Conservation (phyloP, 2,797 vertebrate genomes). For the Schizothorax lantsangensis region DNA sequence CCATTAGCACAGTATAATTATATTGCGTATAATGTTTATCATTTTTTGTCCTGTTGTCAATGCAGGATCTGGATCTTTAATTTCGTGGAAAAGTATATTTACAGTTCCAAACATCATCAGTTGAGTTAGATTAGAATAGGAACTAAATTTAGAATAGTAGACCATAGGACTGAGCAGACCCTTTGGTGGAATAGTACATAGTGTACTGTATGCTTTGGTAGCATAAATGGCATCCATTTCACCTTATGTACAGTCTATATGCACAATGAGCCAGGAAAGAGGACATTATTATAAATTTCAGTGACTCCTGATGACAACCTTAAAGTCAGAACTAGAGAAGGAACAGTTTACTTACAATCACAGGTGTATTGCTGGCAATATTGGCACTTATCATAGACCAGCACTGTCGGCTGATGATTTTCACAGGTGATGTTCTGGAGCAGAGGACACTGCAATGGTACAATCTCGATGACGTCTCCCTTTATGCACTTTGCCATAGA, state of each 20-base stretch:
- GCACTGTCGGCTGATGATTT: constrained; percentile 81
- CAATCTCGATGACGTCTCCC: constrained; percentile 75
- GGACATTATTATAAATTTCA: background rate
- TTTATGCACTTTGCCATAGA: constrained; percentile 78
- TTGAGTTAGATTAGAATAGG: too few species aligned
- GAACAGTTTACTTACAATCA: constrained; percentile 83
- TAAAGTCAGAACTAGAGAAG: background rate
- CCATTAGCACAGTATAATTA: background rate
- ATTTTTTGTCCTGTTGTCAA: too few species aligned
- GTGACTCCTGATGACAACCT: background rate
- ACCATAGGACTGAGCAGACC: background rate
- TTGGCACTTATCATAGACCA: constrained; percentile 73
- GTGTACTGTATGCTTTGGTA: background rate
- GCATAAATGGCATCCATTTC: background rate
- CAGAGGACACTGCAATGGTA: constrained; percentile 77
- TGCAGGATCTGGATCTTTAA: too few species aligned
- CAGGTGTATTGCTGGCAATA: constrained; percentile 90
- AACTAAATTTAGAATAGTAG: background rate
- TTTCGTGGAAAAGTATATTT: too few species aligned
- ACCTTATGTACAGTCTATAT: background rate
- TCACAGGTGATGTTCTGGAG: constrained; percentile 81
- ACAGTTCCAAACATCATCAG: too few species aligned
- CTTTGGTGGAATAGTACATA: background rate
- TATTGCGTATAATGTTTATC: too few species aligned
- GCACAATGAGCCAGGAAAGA: background rate